Evolutionary conservation across 92 coral and sea anemone genomes (phyloP).

Genomic region (Zoanthus solanderi): DNA sequence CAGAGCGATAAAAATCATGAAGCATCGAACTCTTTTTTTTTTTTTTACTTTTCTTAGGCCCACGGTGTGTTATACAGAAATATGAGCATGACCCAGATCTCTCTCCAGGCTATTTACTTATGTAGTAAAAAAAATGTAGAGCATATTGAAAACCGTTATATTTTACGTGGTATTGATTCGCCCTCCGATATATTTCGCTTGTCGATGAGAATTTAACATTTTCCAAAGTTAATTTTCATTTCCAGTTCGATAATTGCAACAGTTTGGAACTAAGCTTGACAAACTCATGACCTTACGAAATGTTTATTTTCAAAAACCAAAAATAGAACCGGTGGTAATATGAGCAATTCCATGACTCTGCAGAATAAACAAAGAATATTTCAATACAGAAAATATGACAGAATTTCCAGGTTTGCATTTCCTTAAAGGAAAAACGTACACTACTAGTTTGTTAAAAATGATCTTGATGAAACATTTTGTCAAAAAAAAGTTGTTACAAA

Average conservation of each 20-base stretch:
- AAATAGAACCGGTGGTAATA: too few relatives aligned
- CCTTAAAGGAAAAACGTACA: not conserved
- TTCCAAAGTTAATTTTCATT: too few relatives aligned
- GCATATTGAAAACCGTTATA: too few relatives aligned
- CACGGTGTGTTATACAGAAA: not conserved
- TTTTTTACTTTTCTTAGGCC: not conserved
- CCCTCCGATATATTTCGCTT: not conserved
- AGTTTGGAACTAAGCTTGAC: too few relatives aligned
- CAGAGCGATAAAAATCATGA: too few relatives aligned
- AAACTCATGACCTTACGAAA: too few relatives aligned
- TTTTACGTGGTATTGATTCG: not conserved
- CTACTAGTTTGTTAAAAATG: not conserved
- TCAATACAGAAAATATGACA: not conserved
- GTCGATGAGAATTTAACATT: not conserved
- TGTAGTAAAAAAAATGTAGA: not conserved
- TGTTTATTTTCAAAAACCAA: too few relatives aligned
- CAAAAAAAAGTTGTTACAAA: not conserved
- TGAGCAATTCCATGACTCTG: not conserved
- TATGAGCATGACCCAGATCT: not conserved
- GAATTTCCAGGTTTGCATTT: not conserved
- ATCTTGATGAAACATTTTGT: not conserved
- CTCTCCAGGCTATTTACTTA: not conserved
- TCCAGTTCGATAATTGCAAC: too few relatives aligned
- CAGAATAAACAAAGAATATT: not conserved
- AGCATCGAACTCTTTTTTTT: not conserved